A percentile compares a stretch with the other conserved stretches of the same genome.
Conservation (phyloP, 2,888 invertebrate genomes). For the Andrena marginata region DNA sequence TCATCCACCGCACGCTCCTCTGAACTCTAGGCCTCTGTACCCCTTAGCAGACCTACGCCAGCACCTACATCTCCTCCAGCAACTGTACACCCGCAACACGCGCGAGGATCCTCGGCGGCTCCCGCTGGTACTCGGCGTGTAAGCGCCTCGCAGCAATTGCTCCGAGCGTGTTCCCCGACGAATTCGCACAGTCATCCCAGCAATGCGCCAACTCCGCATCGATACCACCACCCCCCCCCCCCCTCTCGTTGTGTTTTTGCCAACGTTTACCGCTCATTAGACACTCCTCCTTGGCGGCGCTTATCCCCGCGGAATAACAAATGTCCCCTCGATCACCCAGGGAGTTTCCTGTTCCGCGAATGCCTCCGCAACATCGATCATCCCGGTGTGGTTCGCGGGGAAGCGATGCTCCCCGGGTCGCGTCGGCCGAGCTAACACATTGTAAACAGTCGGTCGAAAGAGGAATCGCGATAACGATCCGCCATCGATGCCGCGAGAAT, state of each 20-base stretch:
- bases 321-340: constrained; percentile 26
- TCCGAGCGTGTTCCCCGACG: constrained; percentile 13
- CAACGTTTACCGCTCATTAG: constrained; percentile 56
- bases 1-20: neutral
- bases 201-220: constrained; percentile 51
- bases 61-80: neutral
- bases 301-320: constrained; percentile 22
- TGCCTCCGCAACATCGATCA: constrained; percentile 21
- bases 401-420: constrained; percentile 4
- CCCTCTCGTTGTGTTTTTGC: constrained; percentile 49
- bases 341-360: constrained; percentile 17
- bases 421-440: neutral
- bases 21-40: no score
- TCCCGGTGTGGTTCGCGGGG: neutral
- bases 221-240: constrained; percentile 36
- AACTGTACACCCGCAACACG: neutral
- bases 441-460: neutral
- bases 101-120: neutral
- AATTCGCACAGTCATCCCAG: constrained; percentile 55
- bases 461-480: constrained; percentile 2
- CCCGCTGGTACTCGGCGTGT: constrained; percentile 14
- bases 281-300: constrained; percentile 13
- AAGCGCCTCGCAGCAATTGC: neutral
- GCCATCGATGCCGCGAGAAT: neutral
- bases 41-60: no score